A percentile compares a stretch with the other conserved stretches of the same genome.
phyloP scores from a whole-genome alignment of 1,140 invertebrate genomes.

The Plodia interpunctella region DNA sequence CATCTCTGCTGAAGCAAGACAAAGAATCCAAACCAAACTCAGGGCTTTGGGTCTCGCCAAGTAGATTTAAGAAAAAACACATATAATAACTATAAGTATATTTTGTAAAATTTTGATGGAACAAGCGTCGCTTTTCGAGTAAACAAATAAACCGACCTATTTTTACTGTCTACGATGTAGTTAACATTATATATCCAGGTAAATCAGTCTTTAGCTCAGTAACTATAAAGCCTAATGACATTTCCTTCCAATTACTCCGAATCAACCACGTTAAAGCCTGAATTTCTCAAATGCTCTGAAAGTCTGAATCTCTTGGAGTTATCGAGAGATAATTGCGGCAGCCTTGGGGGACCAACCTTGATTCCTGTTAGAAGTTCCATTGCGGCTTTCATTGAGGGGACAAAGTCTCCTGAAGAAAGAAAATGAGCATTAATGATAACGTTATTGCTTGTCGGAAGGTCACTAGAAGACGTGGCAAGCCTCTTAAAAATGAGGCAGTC shows the following conservation, averaged over 20 bases:
- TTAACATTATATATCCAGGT: no score
- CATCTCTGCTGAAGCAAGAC: slow-evolving; percentile 43
- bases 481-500: no score
- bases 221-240: no score
- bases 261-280: not conserved
- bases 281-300: slow-evolving; percentile 10
- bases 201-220: no score
- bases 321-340: slow-evolving; percentile 67
- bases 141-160: no score
- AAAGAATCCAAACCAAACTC: slow-evolving; percentile 43
- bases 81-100: not conserved
- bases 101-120: not conserved
- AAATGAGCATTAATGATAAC: no score
- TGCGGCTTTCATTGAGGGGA: slow-evolving; percentile 80
- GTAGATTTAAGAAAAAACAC: slow-evolving; percentile 12
- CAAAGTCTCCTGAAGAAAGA: slow-evolving; percentile 74
- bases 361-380: slow-evolving; percentile 78
- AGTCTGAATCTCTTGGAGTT: slow-evolving; percentile 29
- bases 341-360: slow-evolving; percentile 76
- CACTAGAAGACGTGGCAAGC: no score
- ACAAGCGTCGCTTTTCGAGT: no score
- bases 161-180: no score
- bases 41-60: slow-evolving; percentile 32
- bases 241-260: not conserved
- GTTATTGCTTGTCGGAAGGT: no score